Evolutionary conservation across 2,797 vertebrate species (phyloP).

Genomic region (Gobionotothen gibberifrons): DNA sequence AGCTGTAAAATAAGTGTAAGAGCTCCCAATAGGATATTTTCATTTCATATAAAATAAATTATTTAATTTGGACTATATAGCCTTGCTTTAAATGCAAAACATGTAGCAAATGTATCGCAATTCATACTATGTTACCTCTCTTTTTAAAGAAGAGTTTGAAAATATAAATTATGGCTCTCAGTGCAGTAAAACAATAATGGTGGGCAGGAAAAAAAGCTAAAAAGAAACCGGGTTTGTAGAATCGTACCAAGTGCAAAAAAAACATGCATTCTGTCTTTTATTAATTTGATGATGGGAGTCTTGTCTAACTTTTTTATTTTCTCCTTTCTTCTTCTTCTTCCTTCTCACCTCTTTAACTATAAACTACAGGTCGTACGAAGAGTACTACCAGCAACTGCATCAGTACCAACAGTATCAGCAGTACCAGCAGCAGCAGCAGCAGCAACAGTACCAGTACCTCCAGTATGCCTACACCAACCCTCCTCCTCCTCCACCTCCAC

Average conservation of each 20-base stretch:
- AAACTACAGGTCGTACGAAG: conserved; percentile 80
- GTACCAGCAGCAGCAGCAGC: conserved; percentile 77
- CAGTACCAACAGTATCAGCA: conserved; percentile 88
- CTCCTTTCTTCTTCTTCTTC: not conserved
- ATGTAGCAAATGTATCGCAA: too few species aligned
- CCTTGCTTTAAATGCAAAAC: too few species aligned
- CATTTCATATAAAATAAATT: too few species aligned
- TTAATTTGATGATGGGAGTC: not conserved
- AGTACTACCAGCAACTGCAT: conserved; percentile 88
- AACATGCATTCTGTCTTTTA: not conserved
- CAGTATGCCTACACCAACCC: conserved; percentile 85
- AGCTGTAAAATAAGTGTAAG: too few species aligned
- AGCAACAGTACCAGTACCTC: conserved; percentile 86
- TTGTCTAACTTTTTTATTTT: conserved; percentile 15
- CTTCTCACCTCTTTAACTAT: not conserved
- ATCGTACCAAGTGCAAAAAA: not conserved
- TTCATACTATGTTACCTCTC: too few species aligned
- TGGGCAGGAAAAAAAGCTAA: too few species aligned
- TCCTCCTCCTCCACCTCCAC: conserved; percentile 73
- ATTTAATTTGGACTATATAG: too few species aligned
- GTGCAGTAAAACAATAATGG: too few species aligned
- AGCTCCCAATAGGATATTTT: too few species aligned
- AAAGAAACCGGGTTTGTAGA: too few species aligned
- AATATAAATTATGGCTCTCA: too few species aligned
- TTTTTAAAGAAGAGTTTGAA: too few species aligned